phyloP scores from a whole-genome alignment of 2,797 vertebrate species.

The Lepidocolaptes lacrymiger region DNA sequence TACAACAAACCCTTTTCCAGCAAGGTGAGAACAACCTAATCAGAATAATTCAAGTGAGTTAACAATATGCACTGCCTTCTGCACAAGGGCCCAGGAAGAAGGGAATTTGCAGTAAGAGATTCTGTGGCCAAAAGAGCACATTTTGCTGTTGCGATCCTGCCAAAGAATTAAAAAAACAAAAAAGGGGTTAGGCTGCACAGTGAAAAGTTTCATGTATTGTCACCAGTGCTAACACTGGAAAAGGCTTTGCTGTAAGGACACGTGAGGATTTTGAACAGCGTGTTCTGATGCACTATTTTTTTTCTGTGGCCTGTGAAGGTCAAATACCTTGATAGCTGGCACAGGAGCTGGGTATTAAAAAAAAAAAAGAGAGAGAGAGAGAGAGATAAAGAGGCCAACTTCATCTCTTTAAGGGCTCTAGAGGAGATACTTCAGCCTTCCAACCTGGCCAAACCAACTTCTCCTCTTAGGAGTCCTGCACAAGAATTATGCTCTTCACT shows the following conservation, averaged over 20 bases:
- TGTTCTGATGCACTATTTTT: neutral
- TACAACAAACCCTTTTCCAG: neutral
- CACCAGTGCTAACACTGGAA: neutral
- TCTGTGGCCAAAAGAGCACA: neutral
- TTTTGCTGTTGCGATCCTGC: neutral
- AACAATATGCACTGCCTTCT: neutral
- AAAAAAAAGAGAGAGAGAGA: no score
- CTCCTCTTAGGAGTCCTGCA: neutral
- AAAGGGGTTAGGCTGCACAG: neutral
- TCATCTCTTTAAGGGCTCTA: conserved; percentile 12
- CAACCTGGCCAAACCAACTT: neutral
- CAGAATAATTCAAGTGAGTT: neutral
- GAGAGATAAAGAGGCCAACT: neutral
- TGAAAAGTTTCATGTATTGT: neutral
- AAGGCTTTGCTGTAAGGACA: conserved; percentile 5
- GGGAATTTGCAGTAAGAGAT: neutral
- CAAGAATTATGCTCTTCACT: neutral
- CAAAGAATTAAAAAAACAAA: neutral
- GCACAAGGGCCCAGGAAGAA: neutral
- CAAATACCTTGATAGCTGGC: neutral
- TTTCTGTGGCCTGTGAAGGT: conserved; percentile 8
- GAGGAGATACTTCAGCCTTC: neutral
- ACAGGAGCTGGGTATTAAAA: neutral
- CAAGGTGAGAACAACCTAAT: neutral
- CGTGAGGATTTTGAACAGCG: neutral